Conservation (phyloP, 2,797 vertebrate species). For the Sebastes itinus region DNA sequence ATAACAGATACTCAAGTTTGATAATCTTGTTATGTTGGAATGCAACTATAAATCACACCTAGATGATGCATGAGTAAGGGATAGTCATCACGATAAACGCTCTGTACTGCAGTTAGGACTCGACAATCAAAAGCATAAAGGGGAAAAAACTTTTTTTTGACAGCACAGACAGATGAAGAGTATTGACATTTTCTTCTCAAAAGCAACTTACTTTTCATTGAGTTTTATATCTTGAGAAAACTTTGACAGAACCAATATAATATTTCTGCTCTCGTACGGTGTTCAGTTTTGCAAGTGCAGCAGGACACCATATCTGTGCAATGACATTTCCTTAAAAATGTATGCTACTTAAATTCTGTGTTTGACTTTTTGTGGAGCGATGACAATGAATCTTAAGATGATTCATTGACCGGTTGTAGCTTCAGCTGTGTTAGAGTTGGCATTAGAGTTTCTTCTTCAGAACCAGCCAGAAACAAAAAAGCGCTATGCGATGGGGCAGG, state of each 20-base stretch:
- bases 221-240: constrained; percentile 33
- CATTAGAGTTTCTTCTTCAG: constrained; percentile 22
- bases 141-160: constrained; percentile 10
- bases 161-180: constrained; percentile 20
- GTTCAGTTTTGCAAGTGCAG: constrained; percentile 9
- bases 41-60: constrained; percentile 68
- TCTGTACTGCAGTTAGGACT: constrained; percentile 43
- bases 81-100: constrained; percentile 45
- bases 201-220: constrained; percentile 26
- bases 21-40: constrained; percentile 63
- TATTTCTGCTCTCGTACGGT: constrained; percentile 16
- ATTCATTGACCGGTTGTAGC: neutral
- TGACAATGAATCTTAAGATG: neutral
- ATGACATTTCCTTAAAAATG: constrained; percentile 19
- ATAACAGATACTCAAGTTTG: constrained; percentile 56
- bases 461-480: constrained; percentile 10
- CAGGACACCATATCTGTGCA: constrained; percentile 31
- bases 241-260: constrained; percentile 16
- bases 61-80: constrained; percentile 35
- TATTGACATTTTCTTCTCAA: constrained; percentile 26
- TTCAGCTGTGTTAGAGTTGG: constrained; percentile 1
- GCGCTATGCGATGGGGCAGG: constrained; percentile 3
- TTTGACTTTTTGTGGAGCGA: constrained; percentile 2
- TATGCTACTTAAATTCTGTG: neutral
- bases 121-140: constrained; percentile 38